Base-by-base conservation (phyloP, 1,140 invertebrate species). In the Papilio helenus region DNA sequence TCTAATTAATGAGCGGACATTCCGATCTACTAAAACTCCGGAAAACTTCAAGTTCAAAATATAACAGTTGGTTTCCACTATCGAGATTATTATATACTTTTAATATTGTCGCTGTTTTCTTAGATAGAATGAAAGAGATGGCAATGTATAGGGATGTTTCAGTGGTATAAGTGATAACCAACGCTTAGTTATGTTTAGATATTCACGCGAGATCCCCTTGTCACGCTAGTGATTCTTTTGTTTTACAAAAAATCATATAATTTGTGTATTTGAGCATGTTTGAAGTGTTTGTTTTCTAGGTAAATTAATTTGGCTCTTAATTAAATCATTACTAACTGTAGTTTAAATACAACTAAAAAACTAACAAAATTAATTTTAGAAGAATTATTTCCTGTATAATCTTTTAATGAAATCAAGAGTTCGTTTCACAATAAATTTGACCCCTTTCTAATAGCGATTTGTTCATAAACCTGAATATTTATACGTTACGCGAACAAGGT, bases 1-100 rank as follows among this genome's bases (percentile, higher is more conserved):
- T 61, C 58, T 61, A 26, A 68, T 68, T 68, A 29, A 65, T 29
- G 10, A 29, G 26, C 61, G 61, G 61, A 29, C 26, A 68, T 68
- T 34, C 61, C 61, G 61, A 68, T 5, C 14, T 34, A 68, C 58
- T 16, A 16, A 34, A 68, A 29, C 61, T 68, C 61, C 61, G 61
- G 26, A 18, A 68, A 18, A 3, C 61, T 1, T 68, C 58, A 61
- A 61, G 58, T 61, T 14, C 58, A 26, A 58, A 58, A 61, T 26
- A 8, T 55, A 20, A 55, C 0, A 0, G 51, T 55, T 8, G 5
- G 1, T n/a, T 55, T 55, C n/a, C 51, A 55, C 16, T 49, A 18
- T 49, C 46, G n/a, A n/a, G n/a, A n/a, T 42, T 42, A 9, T 9
- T 42, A 42, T 4, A 42, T 42, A 42, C 3, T 42, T 9, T 9